phyloP scores from a whole-genome alignment of 1,140 invertebrate genomes.

The Aphelinus certus region DNA sequence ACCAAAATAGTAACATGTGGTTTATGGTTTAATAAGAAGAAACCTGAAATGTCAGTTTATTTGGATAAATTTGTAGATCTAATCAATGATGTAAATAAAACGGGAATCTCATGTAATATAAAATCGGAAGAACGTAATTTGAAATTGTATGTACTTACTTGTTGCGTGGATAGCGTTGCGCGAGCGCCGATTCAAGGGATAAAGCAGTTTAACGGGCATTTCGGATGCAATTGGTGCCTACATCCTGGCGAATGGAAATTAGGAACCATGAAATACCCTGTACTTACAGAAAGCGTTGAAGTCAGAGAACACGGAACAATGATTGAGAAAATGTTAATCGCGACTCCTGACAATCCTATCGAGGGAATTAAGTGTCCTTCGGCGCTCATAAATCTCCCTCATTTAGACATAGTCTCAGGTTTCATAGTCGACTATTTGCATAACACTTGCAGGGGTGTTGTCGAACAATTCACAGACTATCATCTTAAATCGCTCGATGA shows the following conservation, averaged over 20 bases:
- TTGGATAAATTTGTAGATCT: conserved; percentile 6
- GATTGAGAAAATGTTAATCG: background rate
- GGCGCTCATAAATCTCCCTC: conserved; percentile 11
- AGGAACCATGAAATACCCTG: conserved; percentile 1
- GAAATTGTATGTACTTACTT: background rate
- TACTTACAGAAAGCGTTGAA: background rate
- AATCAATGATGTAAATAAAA: background rate
- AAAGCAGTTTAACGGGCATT: background rate
- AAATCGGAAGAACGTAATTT: background rate
- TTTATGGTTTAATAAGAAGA: conserved; percentile 1
- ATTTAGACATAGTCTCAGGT: conserved; percentile 27
- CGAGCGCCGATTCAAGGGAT: background rate
- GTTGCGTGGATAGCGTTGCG: background rate
- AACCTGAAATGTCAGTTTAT: background rate
- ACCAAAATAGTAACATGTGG: background rate
- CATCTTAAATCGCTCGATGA: background rate
- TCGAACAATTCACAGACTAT: background rate
- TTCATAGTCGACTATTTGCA: conserved; percentile 28
- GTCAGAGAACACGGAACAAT: background rate
- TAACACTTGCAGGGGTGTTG: background rate
- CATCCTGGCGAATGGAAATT: background rate
- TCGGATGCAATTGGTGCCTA: conserved; percentile 18
- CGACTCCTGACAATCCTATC: background rate
- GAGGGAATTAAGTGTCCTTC: conserved; percentile 19
- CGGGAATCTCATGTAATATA: background rate